Base-by-base conservation (phyloP, 1,140 invertebrate species). In the Sycophaga agraensis region DNA sequence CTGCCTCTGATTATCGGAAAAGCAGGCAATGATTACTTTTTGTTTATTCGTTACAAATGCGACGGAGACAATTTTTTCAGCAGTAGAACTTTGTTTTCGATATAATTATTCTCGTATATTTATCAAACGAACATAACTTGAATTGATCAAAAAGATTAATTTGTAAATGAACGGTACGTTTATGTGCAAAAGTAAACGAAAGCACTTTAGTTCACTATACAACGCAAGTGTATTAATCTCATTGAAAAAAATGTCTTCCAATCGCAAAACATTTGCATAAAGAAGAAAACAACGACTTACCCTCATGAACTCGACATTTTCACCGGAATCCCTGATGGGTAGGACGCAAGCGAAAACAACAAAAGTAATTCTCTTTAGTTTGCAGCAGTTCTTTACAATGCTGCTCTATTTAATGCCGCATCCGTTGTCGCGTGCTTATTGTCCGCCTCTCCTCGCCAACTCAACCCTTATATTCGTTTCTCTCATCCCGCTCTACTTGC, bases 1-100 rank as follows among this genome's bases (percentile, higher is more conserved):
- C 87, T 94, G 91, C 82, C 92, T 91, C 88, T 87, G 70, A n/a
- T n/a, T 31, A 31, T 63, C 69, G 43, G 0, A 11, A 17, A n/a
- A n/a, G n/a, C n/a, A n/a, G n/a, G n/a, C n/a, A n/a, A n/a, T n/a
- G n/a, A n/a, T n/a, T n/a, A n/a, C n/a, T n/a, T n/a, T n/a, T n/a
- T n/a, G n/a, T n/a, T n/a, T n/a, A 22, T 0, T 4, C n/a, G 2
- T 0, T n/a, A 24, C n/a, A 17, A 11, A 8, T 31, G 8, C 17
- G 6, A 31, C 46, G 46, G 46, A 49, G 46, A 49, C 19, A 28
- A 17, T 49, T 49, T 49, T 28, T 28, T 49, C 46, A 31, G n/a
- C n/a, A n/a, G n/a, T n/a, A n/a, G n/a, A n/a, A n/a, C n/a, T n/a
- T n/a, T n/a, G n/a, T n/a, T n/a, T n/a, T n/a, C n/a, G n/a, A n/a